These are phyloP conservation scores for Hermodice carunculata DNA, from an alignment of 2,888 invertebrate genomes.

Conservation along the genomic window DNA sequence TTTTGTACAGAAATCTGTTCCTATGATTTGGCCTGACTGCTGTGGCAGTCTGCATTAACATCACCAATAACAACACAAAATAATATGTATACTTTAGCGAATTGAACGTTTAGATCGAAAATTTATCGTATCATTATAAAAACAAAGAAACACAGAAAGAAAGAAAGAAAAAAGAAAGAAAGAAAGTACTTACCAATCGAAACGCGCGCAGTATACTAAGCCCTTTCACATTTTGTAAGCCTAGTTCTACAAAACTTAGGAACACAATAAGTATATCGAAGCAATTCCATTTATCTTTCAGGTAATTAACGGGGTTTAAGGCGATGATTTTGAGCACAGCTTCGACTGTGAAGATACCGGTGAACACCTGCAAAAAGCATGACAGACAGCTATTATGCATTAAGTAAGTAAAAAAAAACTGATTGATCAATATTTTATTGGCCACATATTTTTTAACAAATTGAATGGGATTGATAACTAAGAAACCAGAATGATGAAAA, in stretches of 20 bases:
- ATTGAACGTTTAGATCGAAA: too few relatives aligned
- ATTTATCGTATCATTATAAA: too few relatives aligned
- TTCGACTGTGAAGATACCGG: constrained; percentile 96
- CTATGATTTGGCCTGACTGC: background rate
- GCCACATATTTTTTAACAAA: background rate
- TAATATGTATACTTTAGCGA: too few relatives aligned
- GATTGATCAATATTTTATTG: background rate
- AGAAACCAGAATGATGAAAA: too few relatives aligned
- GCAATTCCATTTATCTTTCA: constrained; percentile 99
- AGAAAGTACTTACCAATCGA: constrained; percentile 90
- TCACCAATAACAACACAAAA: background rate
- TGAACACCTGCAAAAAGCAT: constrained; percentile 94
- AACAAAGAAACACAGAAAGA: too few relatives aligned
- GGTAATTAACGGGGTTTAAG: constrained; percentile 97
- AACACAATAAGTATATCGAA: constrained; percentile 99
- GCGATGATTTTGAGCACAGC: constrained; percentile 94
- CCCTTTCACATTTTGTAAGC: constrained; percentile 94
- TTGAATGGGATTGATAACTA: background rate
- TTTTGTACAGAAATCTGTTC: background rate
- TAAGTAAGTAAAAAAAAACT: too few relatives aligned
- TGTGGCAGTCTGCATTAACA: background rate
- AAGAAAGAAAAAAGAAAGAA: too few relatives aligned
- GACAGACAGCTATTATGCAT: background rate
- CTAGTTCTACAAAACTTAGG: constrained; percentile 92
- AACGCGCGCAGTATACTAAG: constrained; percentile 97